Conservation (phyloP, 2,113 vertebrate genomes). For the Lamprologus sp. region DNA sequence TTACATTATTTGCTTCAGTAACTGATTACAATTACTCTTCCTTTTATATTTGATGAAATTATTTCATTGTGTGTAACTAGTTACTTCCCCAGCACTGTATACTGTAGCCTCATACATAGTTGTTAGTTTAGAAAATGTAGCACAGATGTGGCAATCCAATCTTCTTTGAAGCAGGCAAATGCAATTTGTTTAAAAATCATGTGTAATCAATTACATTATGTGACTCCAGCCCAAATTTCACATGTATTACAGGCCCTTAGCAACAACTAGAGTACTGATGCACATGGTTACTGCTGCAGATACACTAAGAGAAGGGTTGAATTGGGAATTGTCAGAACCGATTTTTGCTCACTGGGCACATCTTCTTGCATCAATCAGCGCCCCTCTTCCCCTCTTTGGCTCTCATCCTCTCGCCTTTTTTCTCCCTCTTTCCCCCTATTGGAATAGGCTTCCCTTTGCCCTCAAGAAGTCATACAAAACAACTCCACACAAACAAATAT, state of each 20-base stretch:
- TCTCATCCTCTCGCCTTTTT: neutral
- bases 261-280: neutral
- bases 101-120: neutral
- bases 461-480: slow-evolving; percentile 12
- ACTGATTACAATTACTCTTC: neutral
- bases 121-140: neutral
- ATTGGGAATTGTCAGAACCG: neutral
- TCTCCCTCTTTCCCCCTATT: neutral
- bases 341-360: slow-evolving; percentile 32
- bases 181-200: neutral
- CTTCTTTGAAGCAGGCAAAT: neutral
- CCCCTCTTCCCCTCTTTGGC: neutral
- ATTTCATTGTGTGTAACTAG: neutral
- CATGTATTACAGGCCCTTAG: neutral
- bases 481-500: neutral
- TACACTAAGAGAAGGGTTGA: neutral
- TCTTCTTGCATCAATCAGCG: slow-evolving; percentile 36
- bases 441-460: slow-evolving; percentile 13
- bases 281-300: neutral
- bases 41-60: neutral
- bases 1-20: neutral
- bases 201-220: neutral
- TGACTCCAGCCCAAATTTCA: neutral
- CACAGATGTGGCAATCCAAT: neutral
- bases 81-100: neutral